These are phyloP conservation scores for Diadophis punctatus DNA, from an alignment of 2,113 vertebrate species.

Conservation along the genomic window DNA sequence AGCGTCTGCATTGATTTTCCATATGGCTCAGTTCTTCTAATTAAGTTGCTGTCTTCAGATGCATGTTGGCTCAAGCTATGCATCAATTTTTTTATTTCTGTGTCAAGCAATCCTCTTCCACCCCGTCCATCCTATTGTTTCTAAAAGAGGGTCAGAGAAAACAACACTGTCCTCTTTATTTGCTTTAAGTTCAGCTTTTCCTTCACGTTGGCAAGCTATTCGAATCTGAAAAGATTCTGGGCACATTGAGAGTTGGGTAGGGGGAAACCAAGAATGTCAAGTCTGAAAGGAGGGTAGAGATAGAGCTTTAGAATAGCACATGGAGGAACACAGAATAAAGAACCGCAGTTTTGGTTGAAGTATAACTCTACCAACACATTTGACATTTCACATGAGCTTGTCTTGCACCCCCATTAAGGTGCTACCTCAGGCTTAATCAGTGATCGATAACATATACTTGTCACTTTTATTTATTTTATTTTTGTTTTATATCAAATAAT, in stretches of 20 bases:
- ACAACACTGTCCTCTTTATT: not conserved
- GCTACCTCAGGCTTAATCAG: not conserved
- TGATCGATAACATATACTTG: not conserved
- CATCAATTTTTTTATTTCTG: not conserved
- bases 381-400: not conserved
- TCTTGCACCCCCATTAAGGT: not conserved
- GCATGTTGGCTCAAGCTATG: not conserved
- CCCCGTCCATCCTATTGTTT: not conserved
- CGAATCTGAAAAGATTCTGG: not conserved
- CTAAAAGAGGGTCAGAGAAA: not conserved
- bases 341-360: not conserved
- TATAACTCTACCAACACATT: not conserved
- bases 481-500: not conserved
- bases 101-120: not conserved
- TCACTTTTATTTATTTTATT: not conserved
- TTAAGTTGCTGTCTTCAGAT: not conserved
- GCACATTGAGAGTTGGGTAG: not conserved
- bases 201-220: not conserved
- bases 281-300: not conserved
- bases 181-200: not conserved
- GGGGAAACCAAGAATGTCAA: not conserved
- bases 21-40: not conserved
- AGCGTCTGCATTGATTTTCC: not conserved
- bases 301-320: too few species aligned
- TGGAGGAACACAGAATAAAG: not conserved